Evolutionary conservation across 1,140 invertebrate species (phyloP), one percentile per base, ranked within the genome.

Genomic region (Tetragnatha versicolor): DNA sequence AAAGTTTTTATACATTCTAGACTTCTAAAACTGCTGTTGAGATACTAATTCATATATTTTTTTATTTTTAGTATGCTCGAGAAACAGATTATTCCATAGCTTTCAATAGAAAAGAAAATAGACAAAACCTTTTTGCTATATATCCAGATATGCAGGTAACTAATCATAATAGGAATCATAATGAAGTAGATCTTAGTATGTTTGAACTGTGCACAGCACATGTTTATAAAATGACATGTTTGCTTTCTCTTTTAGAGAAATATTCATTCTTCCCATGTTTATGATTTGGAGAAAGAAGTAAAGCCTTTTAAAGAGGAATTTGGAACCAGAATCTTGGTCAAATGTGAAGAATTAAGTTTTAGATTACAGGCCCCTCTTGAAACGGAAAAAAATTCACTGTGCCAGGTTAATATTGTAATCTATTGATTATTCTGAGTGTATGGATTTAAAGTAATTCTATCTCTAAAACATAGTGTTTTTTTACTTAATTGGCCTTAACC

Each of bases 1-100:
- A n/a, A n/a, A n/a, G n/a, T n/a, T n/a, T n/a, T n/a, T n/a, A n/a
- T n/a, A n/a, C n/a, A n/a, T n/a, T n/a, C n/a, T n/a, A n/a, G n/a
- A n/a, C n/a, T n/a, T n/a, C n/a, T n/a, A n/a, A n/a, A n/a, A n/a
- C n/a, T n/a, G n/a, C n/a, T n/a, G n/a, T n/a, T n/a, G n/a, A n/a
- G n/a, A n/a, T n/a, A n/a, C n/a, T 51, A 35, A 12, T 65, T 12
- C 5, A 49, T 14, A 20, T 20, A 25, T 20, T 45, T 22, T 31
- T 25, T 79, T 20, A 31, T 53, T 25, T 65, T 14, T 7, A 79
- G 84, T 97, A 96, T 85, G 92, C 94, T 0, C 87, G 93, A 58
- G 95, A 97, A 88, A 96, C 94, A 0, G 94, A 96, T 83, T 89
- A 90, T 31, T 93, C 93, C 31, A 93, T 97, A 80, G 90, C 92